Conservation (phyloP, 2,113 vertebrate species). For the Orycteropus afer region DNA sequence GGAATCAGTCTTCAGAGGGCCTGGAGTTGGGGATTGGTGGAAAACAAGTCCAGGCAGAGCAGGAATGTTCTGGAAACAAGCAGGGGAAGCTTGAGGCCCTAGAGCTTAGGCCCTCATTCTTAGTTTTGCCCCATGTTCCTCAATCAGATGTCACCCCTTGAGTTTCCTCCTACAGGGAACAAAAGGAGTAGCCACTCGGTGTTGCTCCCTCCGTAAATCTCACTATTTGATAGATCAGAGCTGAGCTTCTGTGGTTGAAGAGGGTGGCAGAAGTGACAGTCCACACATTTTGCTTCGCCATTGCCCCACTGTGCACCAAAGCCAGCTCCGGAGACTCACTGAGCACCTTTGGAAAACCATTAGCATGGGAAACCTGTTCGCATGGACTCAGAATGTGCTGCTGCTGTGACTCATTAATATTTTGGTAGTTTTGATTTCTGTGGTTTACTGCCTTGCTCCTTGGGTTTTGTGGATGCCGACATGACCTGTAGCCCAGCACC, state of each 20-base stretch:
- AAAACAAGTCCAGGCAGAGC: too few relatives aligned
- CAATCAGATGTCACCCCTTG: background rate
- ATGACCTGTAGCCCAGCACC: background rate
- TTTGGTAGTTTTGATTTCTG: background rate
- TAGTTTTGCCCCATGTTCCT: background rate
- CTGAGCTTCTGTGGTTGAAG: background rate
- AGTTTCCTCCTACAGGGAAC: background rate
- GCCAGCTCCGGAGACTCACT: background rate
- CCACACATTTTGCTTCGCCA: rapidly evolving
- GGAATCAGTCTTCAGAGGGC: too few relatives aligned
- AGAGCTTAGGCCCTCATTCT: background rate
- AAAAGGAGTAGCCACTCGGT: background rate
- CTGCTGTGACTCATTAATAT: background rate
- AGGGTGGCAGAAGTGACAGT: background rate
- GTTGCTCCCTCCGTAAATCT: background rate
- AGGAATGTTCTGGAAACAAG: background rate
- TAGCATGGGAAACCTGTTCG: too few relatives aligned
- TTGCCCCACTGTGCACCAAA: too few relatives aligned
- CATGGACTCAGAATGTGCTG: background rate
- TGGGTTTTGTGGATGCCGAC: background rate
- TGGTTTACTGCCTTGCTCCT: background rate
- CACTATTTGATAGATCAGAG: background rate
- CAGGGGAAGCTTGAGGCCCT: background rate
- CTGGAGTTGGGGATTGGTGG: too few relatives aligned
- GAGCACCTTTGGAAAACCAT: background rate